Base-by-base conservation (phyloP, 2,113 vertebrate genomes). In the Patagioenas fasciata region DNA sequence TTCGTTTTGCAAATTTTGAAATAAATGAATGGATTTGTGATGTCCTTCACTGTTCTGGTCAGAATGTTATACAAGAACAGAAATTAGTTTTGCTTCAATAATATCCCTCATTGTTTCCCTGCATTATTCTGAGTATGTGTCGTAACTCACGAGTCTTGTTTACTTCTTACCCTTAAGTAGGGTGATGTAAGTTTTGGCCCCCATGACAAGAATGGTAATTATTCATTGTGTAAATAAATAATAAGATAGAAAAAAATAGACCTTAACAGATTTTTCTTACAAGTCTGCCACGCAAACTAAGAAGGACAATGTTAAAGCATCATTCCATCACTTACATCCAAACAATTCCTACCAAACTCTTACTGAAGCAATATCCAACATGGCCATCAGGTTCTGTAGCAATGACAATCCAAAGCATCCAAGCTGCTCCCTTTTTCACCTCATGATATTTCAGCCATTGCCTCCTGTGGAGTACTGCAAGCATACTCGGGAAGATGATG, bases 1-100 rank as follows among this genome's bases (percentile, higher is more conserved):
- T 98, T 98, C 98, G 97, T 98, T 98, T 98, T 98, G 97, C 98
- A 98, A 98, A 98, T 98, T 98, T 97, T 98, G 97, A 98, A 98
- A 98, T 98, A 98, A 98, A 98, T 97, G 97, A 98, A 97, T 97
- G 97, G 98, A 98, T 98, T 98, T 98, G 95, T 96, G 95, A 88
- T 97, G 98, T 98, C 98, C 98, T 98, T 98, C 98, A 98, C 95
- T 96, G 96, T 96, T 97, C 97, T 81, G 60, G 88, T 96, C 89
- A 96, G 95, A 97, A 97, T 94, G 95, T 97, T 96, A 93, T 9
- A 94, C 88, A 88, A 95, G 96, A 97, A 97, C 67, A 82, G 48
- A 97, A 98, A 98, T 97, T 87, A 95, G 85, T 95, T 97, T 96
- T 97, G 85, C 91, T 85, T 94, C 94, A 80, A 20, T 91, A 93